Evolutionary conservation across 2,888 invertebrate genomes (phyloP).

Genomic region (Peribatodes rhomboidaria): DNA sequence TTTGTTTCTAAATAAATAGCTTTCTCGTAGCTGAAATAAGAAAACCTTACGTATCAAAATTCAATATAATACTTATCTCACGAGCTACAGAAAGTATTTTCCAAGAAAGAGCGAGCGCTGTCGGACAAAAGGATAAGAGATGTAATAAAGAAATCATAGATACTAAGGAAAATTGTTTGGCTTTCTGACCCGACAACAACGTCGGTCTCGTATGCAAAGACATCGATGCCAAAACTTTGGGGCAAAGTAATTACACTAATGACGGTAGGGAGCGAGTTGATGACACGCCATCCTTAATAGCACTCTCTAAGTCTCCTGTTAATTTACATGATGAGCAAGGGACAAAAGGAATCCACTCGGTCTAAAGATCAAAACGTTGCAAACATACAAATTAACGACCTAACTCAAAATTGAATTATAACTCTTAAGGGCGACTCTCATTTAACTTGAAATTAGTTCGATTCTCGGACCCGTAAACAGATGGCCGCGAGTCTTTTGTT

Average conservation of each 20-base stretch:
- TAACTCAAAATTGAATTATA: conserved; percentile 74
- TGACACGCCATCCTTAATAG: conserved; percentile 46
- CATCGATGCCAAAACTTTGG: conserved; percentile 50
- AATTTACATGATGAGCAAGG: conserved; percentile 48
- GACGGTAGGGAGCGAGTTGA: conserved; percentile 62
- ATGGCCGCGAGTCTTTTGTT: conserved; percentile 78
- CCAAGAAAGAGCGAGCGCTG: conserved; percentile 61
- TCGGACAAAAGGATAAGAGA: conserved; percentile 73
- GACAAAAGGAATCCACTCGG: conserved; percentile 47
- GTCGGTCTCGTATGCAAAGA: conserved; percentile 36
- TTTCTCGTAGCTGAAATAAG: conserved; percentile 55
- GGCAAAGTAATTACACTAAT: conserved; percentile 70
- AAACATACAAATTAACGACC: conserved; percentile 55
- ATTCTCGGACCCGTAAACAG: conserved; percentile 69
- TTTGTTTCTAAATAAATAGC: conserved; percentile 44
- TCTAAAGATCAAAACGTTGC: conserved; percentile 49
- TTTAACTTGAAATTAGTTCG: conserved; percentile 80
- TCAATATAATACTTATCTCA: conserved; percentile 74
- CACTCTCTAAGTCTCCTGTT: conserved; percentile 45
- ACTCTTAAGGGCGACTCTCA: conserved; percentile 73
- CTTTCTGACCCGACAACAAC: conserved; percentile 47
- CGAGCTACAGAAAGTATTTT: conserved; percentile 66
- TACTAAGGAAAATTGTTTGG: conserved; percentile 77
- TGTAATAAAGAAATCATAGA: conserved; percentile 79
- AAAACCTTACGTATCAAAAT: conserved; percentile 77